Evolutionary conservation across 1,140 invertebrate genomes (phyloP), one percentile per base, ranked within the genome.

Genomic region (Ruditapes philippinarum): DNA sequence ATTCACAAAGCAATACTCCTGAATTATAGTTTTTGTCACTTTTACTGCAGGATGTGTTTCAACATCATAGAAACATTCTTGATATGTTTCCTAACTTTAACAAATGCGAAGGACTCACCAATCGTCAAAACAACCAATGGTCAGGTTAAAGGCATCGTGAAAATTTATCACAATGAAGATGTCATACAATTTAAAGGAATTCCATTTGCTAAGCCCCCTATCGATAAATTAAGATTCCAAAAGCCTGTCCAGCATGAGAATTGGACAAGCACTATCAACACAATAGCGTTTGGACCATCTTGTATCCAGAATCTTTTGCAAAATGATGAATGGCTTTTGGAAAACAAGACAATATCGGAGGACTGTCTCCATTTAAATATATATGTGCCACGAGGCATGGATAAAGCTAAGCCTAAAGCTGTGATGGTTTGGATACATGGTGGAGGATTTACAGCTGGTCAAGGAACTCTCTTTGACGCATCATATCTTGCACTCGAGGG

Each of bases 391-490:
- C n/a, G 96, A 97, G 86, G 25, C 0, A 31, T 86, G 0, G 14
- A 74, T 38, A 40, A 33, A 60, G 65, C 5, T 12, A 22, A 17
- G 17, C 25, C 51, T n/a, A 90, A 87, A 65, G 54, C 98, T 40
- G 98, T 99, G 28, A 97, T 99, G 97, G 97, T 99, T 40, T 99
- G 98, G 98, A 98, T 99, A 88, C 99, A 98, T 95, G 98, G 99
- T 57, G 99, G 99, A 73, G 98, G 98, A 9, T 99, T 99, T 96
- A 98, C 98, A 94, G 45, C 54, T 42, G 98, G 98, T 36, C 98
- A 98, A 22, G 98, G 98, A 36, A 99, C 99, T 94, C 97, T 99
- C 12, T 99, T 99, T 95, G 98, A 99, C 96, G 98, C 97, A 85
- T 96, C 87, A 0, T 80, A 96, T 92, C 96, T 99, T 40, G 98